phyloP scores from a whole-genome alignment of 2,888 invertebrate genomes.

The Lycophotia porphyrea region DNA sequence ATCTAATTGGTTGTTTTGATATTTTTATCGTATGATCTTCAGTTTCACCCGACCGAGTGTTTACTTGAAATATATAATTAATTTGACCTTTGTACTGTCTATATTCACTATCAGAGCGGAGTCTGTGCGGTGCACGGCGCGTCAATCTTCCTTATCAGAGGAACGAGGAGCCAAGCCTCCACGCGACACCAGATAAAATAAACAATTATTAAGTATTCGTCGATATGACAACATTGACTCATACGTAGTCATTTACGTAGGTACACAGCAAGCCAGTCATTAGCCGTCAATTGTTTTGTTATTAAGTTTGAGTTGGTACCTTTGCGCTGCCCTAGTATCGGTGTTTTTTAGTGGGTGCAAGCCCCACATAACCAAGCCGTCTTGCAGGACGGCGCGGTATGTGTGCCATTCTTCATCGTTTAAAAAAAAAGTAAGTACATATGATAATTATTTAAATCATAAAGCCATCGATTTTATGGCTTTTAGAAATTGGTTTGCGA shows the following conservation, averaged over 20 bases:
- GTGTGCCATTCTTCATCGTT: too few species aligned
- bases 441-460: too few species aligned
- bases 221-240: constrained; percentile 55
- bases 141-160: constrained; percentile 65
- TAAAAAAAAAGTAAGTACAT: too few species aligned
- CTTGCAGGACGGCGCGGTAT: too few species aligned
- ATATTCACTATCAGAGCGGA: constrained; percentile 55
- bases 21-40: constrained; percentile 17
- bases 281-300: constrained; percentile 12
- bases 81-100: constrained; percentile 57
- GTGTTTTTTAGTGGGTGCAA: too few species aligned
- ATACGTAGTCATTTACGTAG: constrained; percentile 27
- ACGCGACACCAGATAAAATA: constrained; percentile 50
- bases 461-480: background rate
- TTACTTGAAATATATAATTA: constrained; percentile 51
- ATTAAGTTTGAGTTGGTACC: background rate
- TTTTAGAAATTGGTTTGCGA: background rate
- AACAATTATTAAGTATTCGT: constrained; percentile 42
- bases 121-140: constrained; percentile 51
- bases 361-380: too few species aligned
- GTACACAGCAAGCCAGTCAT: constrained; percentile 21
- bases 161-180: constrained; percentile 71
- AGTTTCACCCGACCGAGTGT: constrained; percentile 21
- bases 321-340: too few species aligned
- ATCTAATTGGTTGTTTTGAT: constrained; percentile 18